Evolutionary conservation across 2,113 vertebrate genomes (phyloP).

Genomic region (Cichladusa arquata): DNA sequence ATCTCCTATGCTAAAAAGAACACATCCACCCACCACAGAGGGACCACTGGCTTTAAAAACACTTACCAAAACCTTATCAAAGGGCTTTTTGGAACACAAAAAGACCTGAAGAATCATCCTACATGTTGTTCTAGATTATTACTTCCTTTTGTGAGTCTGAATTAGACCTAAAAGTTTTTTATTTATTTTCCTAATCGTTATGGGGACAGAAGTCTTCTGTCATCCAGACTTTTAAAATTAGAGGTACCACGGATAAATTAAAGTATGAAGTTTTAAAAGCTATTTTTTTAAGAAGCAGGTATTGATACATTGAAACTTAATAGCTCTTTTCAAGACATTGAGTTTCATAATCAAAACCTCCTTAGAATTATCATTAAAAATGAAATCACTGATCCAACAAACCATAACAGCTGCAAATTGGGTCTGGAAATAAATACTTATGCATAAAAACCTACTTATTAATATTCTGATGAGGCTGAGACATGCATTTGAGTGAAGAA

Average conservation of each 20-base stretch:
- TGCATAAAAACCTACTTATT: constrained; percentile 45
- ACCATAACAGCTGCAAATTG: constrained; percentile 48
- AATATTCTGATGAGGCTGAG: constrained; percentile 53
- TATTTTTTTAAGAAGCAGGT: background rate
- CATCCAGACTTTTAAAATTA: background rate
- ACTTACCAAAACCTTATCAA: background rate
- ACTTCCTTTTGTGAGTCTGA: background rate
- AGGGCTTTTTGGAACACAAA: background rate
- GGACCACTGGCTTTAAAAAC: background rate
- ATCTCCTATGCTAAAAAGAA: background rate
- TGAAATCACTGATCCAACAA: constrained; percentile 56
- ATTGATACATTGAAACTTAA: constrained; percentile 60
- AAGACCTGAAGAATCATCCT: background rate
- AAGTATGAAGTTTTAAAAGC: background rate
- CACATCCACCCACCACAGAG: background rate
- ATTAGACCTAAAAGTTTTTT: background rate
- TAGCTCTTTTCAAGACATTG: constrained; percentile 14
- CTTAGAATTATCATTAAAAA: constrained; percentile 64
- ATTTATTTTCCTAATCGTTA: background rate
- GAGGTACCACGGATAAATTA: background rate
- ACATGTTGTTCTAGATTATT: background rate
- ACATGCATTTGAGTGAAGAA: constrained; percentile 30
- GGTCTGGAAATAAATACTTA: constrained; percentile 63
- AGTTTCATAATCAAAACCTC: constrained; percentile 52
- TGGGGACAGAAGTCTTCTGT: background rate